Evolutionary conservation across 1,140 invertebrate species (phyloP), one percentile per base, ranked within the genome.

Genomic region (Brachionus calyciflorus): DNA sequence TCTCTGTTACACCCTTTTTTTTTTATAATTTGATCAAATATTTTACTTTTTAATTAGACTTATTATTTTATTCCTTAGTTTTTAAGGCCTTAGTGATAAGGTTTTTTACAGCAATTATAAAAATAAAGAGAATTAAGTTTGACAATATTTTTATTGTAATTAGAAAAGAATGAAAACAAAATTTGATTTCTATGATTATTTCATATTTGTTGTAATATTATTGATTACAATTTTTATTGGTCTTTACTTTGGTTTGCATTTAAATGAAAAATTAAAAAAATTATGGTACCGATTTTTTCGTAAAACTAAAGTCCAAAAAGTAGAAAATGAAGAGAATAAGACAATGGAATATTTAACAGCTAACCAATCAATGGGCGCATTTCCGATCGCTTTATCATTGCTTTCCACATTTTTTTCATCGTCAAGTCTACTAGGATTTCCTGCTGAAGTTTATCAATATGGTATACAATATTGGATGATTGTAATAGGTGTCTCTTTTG

Each of bases 371-470:
- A 60, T 78, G 73, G 37, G 37, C 9, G 87, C 91, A 60, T 87
- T 92, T 0, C 92, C 92, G 0, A 92, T 94, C 0, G 90, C 90
- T 1, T 90, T 94, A 76, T 93, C 91, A 14, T 83, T 95, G 0
- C 93, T 94, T 90, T 92, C 93, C 7, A 94, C 92, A 46, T 96
- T 96, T 81, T 94, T 96, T 91, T 96, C 93, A 0, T 92, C 93
- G 10, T 90, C 96, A 19, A 93, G 93, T 0, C 84, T 96, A n/a
- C 85, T 96, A 21, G 94, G 94, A n/a, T 81, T 80, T 4, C 76
- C 65, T 82, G 82, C 77, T 78, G 80, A 53, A 80, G 81, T 76
- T n/a, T 82, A 81, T 76, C 51, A 80, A 83, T 92, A 82, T 81
- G 92, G 92, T 2, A 90, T 90, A 0, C 90, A 92, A 81, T 92